Evolutionary conservation across 2,888 invertebrate genomes (phyloP).

Genomic region (Drosophila setosimentum): DNA sequence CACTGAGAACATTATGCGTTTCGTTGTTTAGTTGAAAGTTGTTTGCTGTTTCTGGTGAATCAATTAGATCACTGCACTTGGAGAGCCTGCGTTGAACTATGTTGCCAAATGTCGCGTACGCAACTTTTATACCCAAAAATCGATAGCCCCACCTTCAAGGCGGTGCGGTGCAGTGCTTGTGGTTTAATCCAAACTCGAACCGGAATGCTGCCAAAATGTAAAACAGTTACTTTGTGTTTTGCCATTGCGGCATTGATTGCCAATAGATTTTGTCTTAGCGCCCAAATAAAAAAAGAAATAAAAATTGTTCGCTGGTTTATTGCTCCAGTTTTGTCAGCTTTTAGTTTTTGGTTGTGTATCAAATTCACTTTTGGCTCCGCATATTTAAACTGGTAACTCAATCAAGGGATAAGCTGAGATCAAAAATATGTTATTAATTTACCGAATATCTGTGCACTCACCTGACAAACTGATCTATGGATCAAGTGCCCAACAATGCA

Average conservation of each 20-base stretch:
- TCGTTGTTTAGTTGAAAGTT: slow-evolving; percentile 23
- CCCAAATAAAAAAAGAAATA: slow-evolving; percentile 34
- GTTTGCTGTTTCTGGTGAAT: slow-evolving; percentile 40
- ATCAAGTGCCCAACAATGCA: not conserved
- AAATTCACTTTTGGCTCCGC: slow-evolving; percentile 22
- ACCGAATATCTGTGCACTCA: not conserved
- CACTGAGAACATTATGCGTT: slow-evolving; percentile 63
- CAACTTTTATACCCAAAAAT: slow-evolving; percentile 82
- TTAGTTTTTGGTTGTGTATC: not conserved
- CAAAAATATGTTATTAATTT: not conserved
- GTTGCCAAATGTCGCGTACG: slow-evolving; percentile 76
- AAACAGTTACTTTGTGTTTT: slow-evolving; percentile 63
- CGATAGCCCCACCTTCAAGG: slow-evolving; percentile 36
- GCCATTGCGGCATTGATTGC: slow-evolving; percentile 55
- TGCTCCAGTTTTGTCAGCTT: slow-evolving; percentile 36
- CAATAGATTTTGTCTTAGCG: slow-evolving; percentile 54
- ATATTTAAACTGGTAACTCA: slow-evolving; percentile 10
- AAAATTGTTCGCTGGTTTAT: not conserved
- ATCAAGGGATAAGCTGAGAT: slow-evolving; percentile 30
- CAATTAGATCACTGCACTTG: slow-evolving; percentile 72
- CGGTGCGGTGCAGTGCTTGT: slow-evolving; percentile 34
- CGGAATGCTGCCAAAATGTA: slow-evolving; percentile 74
- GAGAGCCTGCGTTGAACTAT: slow-evolving; percentile 84
- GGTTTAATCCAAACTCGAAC: slow-evolving; percentile 62
- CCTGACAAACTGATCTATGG: slow-evolving; percentile 2